Conservation (phyloP, 2,113 vertebrate genomes). For the Phocoena sinus region DNA sequence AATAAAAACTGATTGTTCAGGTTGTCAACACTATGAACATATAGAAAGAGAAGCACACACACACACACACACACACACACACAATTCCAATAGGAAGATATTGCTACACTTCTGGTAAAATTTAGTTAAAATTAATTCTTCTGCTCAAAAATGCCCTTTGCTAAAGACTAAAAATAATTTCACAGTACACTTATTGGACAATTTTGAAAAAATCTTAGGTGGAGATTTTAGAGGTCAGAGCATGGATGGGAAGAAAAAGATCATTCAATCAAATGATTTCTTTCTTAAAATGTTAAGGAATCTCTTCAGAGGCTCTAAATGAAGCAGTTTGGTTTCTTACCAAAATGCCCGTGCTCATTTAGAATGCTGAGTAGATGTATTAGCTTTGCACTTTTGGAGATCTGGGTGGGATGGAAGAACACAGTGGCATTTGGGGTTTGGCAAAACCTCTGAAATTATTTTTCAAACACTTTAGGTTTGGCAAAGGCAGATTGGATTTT, state of each 20-base stretch:
- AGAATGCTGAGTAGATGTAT: not conserved
- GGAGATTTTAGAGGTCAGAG: not conserved
- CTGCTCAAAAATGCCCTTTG: not conserved
- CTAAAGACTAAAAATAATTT: constrained; percentile 6
- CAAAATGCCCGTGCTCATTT: not conserved
- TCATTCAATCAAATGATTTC: not conserved
- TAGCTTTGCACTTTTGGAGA: constrained; percentile 4
- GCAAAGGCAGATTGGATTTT: constrained; percentile 34
- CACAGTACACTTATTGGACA: not conserved
- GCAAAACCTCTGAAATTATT: constrained; percentile 49
- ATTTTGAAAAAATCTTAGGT: not conserved
- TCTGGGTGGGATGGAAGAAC: constrained; percentile 21
- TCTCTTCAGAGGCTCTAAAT: not conserved
- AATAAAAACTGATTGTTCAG: constrained; percentile 64
- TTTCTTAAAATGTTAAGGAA: not conserved
- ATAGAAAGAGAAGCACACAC: not conserved
- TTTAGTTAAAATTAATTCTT: not conserved
- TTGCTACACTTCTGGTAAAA: not conserved
- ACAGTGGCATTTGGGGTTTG: constrained; percentile 37
- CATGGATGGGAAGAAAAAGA: not conserved
- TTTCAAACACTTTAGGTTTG: constrained; percentile 60
- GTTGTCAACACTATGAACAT: constrained; percentile 34
- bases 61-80: too few relatives aligned
- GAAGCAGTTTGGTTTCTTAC: not conserved
- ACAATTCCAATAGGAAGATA: not conserved